Evolutionary conservation across 1,140 invertebrate genomes (phyloP).

Genomic region (Drosophila pandora): DNA sequence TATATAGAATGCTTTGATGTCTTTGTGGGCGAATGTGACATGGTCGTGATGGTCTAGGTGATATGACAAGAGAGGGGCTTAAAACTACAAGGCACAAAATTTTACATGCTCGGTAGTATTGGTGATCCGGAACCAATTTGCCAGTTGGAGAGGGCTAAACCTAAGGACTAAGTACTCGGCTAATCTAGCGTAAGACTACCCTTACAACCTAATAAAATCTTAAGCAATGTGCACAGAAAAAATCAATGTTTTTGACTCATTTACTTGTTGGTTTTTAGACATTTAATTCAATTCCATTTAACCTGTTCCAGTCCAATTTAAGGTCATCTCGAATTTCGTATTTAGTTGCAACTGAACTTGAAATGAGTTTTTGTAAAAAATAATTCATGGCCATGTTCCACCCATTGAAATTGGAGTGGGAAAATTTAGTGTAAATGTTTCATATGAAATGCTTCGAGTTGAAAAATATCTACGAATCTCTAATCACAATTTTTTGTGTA

Average conservation of each 20-base stretch:
- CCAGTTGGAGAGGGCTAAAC: slow-evolving; percentile 3
- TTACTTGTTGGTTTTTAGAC: neutral
- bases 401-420: neutral
- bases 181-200: slow-evolving; percentile 56
- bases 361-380: neutral
- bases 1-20: slow-evolving; percentile 31
- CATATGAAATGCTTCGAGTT: neutral
- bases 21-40: slow-evolving; percentile 2
- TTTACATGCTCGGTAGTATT: slow-evolving; percentile 50
- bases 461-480: neutral
- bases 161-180: slow-evolving; percentile 44
- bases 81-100: slow-evolving; percentile 70
- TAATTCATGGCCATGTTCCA: neutral
- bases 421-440: neutral
- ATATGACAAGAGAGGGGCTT: slow-evolving; percentile 37
- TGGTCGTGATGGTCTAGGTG: neutral
- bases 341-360: neutral
- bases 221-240: slow-evolving; percentile 29
- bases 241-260: neutral
- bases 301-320: neutral
- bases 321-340: neutral
- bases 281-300: neutral
- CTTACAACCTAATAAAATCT: slow-evolving; percentile 78
- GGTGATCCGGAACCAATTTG: slow-evolving; percentile 69
- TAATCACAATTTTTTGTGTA: slow-evolving; percentile 3